Base-by-base conservation (phyloP, 2,888 invertebrate genomes). In the Euplexia lucipara region DNA sequence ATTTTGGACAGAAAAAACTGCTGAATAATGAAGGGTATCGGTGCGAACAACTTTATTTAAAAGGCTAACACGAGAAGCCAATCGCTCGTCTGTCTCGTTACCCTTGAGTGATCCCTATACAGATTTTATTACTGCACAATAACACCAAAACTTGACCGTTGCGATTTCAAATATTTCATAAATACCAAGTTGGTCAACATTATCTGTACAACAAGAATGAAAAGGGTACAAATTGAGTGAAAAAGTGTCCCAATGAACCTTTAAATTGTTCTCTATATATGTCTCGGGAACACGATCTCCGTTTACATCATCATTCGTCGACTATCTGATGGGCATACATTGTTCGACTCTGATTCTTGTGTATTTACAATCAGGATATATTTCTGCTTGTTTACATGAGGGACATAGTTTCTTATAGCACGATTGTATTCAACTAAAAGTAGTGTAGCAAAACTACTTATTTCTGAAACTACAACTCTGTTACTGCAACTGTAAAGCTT, bases 21-120 rank as follows among this genome's bases (percentile, higher is more conserved):
- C 84, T 86, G 85, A 87, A 83, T 91, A 92, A 92, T 90, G 86
- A 91, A 88, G 85, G 87, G 89, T 90, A 87, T 90, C 88, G 86
- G 88, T 88, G 89, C 86, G 87, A 90, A 91, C 91, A 89, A 89
- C 90, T 91, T 88, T 90, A 92, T 92, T 90, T 85, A 91, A 89
- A 92, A 91, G 89, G 91, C 82, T 88, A 91, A 88, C 86, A 88
- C 83, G 81, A 86, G 87, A 83, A 87, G 85, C 85, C 82, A 84
- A 86, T 85, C 85, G 87, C 83, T 87, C 83, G 63, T 73, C 63
- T 85, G 82, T 83, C 86, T 86, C 79, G 90, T 87, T 89, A 87
- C 86, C 91, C 91, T 92, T 92, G 90, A 84, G 58, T 70, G 75
- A 78, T 69, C 83, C 86, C 84, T 87, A 83, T 80, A 84, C 79